Evolutionary conservation across 2,797 vertebrate genomes (phyloP), one percentile per base, ranked within the genome.

Genomic region (Chaetodon trifasciatus): DNA sequence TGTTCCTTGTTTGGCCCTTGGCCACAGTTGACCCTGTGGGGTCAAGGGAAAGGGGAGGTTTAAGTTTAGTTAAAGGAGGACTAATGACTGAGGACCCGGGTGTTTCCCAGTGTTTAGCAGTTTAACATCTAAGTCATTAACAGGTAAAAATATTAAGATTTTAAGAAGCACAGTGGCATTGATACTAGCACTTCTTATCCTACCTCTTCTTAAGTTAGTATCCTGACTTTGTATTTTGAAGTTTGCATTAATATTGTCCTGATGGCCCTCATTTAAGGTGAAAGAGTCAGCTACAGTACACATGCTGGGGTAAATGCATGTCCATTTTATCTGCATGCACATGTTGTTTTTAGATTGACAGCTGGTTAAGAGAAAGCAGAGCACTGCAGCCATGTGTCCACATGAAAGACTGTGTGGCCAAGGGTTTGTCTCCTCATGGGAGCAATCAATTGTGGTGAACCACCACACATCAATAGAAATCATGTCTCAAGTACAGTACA

Each of bases 11-110:
- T 58, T 74, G 74, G 76, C 82, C 81, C 65, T 63, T 85, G 60
- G 55, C 70, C 62, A 62, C 66, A 55, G 21, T 32, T 84, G 76
- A 88, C 81, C 89, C 67, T 32, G 6, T 61, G 63, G 49, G 78
- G 69, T 84, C 70, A 81, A 37, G 32, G 74, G 73, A 85, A 76
- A 74, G 3, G 46, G 40, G 42, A 47, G n/a, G 44, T 49, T 61
- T 55, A 64, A 16, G 53, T 76, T 75, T 80, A 3, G 32, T 56
- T 42, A 70, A 70, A 75, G 6, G 24, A 46, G 28, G 16, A 63
- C 72, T 67, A 50, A 76, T 68, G 39, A 83, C 11, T 23, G 28
- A 56, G 40, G 32, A 72, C 50, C 1, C 24, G 28, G 12, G 13
- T 74, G 58, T 74, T 57, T 53, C 70, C 15, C 47, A 65, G 53